Percentiles rank a stretch among this genome's conserved stretches.
These are phyloP conservation scores for Choreutis nemorana DNA, from an alignment of 2,888 invertebrate genomes.

Conservation along the genomic window DNA sequence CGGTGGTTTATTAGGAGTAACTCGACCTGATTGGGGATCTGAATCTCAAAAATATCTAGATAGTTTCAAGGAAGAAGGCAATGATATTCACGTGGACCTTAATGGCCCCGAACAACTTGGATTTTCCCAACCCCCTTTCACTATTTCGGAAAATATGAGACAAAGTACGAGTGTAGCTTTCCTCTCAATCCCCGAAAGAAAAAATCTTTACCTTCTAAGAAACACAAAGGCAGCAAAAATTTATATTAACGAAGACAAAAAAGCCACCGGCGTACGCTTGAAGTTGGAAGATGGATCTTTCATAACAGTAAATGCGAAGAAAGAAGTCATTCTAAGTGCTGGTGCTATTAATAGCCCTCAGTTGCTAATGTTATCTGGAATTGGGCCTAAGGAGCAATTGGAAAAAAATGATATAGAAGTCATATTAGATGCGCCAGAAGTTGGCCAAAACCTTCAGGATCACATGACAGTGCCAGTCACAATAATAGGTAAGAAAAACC, in stretches of 20 bases:
- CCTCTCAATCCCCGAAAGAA: slow-evolving; percentile 4
- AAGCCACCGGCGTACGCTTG: slow-evolving; percentile 7
- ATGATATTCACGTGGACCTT: slow-evolving; percentile 1
- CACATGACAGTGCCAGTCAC: slow-evolving; percentile 2
- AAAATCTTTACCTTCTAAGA: slow-evolving; percentile 6
- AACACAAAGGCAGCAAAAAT: slow-evolving; percentile 4
- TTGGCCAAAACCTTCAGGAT: slow-evolving; percentile 8
- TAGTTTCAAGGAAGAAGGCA: slow-evolving; percentile 2
- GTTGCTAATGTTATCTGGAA: slow-evolving; percentile 8
- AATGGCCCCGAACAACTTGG: slow-evolving; percentile 8
- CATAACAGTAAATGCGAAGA: slow-evolving; percentile 2
- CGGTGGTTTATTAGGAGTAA: slow-evolving; percentile 48
- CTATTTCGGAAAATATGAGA: slow-evolving; percentile 4
- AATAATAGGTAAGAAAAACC: slow-evolving; percentile 6
- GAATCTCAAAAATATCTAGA: not conserved
- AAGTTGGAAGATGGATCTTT: slow-evolving; percentile 5
- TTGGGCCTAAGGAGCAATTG: slow-evolving; percentile 8
- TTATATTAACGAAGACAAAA: slow-evolving; percentile 3
- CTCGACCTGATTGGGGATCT: slow-evolving; percentile 2
- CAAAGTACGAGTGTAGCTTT: slow-evolving; percentile 7
- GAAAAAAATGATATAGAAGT: slow-evolving; percentile 3
- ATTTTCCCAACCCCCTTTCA: slow-evolving; percentile 5
- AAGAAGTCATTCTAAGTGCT: slow-evolving; percentile 8
- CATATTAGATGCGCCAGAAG: slow-evolving; percentile 7
- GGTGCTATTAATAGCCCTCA: slow-evolving; percentile 6